Base-by-base conservation (phyloP, 2,113 vertebrate species). In the Percina caprodes region DNA sequence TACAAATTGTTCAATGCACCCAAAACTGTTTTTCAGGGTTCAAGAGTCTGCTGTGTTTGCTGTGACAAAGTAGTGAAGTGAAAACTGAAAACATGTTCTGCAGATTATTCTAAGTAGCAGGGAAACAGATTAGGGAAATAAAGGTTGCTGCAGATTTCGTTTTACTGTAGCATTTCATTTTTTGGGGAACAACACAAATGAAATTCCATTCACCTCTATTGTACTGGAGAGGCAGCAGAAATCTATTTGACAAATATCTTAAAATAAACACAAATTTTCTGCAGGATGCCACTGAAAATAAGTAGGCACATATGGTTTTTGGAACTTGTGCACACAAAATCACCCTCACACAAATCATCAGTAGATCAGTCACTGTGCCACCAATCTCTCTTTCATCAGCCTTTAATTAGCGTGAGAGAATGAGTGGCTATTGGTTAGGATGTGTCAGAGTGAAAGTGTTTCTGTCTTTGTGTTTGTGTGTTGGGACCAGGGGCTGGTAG, bases 401-500 rank as follows among this genome's bases (percentile, higher is more conserved):
- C 76, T 62, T 58, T 42, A 51, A 67, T 70, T 67, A 75, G 60
- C 14, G 1, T 71, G 77, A 88, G 82, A 68, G 67, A 76, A 39
- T 42, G 63, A 76, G 74, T 33, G 78, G 72, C 60, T 75, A 30
- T 33, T 63, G 78, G 77, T 81, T 74, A 26, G 73, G 82, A 77
- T 51, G 71, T 83, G 83, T 83, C 75, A 62, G 30, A 66, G 49
- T 9, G 24, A 77, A 67, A 71, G 76, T 48, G 84, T 75, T 74
- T 39, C 68, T 72, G 59, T 71, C 68, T 79, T 84, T 74, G 84
- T 83, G 62, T 86, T 79, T 70, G 77, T 77, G 83, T 67, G 79
- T 68, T 66, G 73, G 84, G 88, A 79, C 83, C 49, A 6, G 9
- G 62, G 62, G 54, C 83, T 58, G 69, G 74, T 42, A 39, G 39